These are phyloP conservation scores for Pelusios castaneus DNA, from an alignment of 2,113 vertebrate species.

Conservation along the genomic window DNA sequence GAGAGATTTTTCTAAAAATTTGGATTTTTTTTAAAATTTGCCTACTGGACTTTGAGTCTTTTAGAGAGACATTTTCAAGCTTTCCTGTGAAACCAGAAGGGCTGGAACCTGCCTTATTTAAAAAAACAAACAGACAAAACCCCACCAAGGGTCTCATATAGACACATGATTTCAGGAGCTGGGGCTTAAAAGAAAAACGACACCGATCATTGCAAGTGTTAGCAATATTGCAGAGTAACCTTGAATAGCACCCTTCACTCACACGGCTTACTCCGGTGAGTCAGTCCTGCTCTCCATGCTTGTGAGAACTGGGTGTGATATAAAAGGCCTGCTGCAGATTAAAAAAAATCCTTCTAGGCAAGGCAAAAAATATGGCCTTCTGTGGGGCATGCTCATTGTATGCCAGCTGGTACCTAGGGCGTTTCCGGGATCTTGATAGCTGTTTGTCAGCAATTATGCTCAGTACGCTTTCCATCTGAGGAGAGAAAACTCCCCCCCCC, in stretches of 20 bases:
- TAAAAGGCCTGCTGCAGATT: not conserved
- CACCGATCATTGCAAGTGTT: not conserved
- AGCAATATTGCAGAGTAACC: not conserved
- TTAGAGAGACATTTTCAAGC: not conserved
- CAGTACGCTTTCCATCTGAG: not conserved
- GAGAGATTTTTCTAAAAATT: rapidly evolving
- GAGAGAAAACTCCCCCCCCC: slow-evolving; percentile 10
- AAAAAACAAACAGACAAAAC: not conserved
- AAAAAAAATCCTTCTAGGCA: rapidly evolving
- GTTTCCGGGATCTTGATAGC: rapidly evolving
- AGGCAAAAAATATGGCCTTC: not conserved
- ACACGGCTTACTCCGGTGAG: rapidly evolving
- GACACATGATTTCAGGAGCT: not conserved
- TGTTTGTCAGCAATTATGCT: not conserved
- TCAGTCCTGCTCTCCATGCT: rapidly evolving
- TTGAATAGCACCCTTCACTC: rapidly evolving
- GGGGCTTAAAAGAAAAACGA: not conserved
- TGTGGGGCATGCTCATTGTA: rapidly evolving
- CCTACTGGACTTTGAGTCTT: not conserved
- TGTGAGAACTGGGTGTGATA: rapidly evolving
- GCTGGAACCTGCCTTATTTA: not conserved
- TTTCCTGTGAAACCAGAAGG: not conserved
- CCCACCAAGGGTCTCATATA: not conserved
- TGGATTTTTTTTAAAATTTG: not conserved
- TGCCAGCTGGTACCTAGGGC: not conserved